Percentiles rank a stretch among this genome's conserved stretches.
Conservation (phyloP, 2,797 vertebrate species). For the Eupleurogrammus muticus region DNA sequence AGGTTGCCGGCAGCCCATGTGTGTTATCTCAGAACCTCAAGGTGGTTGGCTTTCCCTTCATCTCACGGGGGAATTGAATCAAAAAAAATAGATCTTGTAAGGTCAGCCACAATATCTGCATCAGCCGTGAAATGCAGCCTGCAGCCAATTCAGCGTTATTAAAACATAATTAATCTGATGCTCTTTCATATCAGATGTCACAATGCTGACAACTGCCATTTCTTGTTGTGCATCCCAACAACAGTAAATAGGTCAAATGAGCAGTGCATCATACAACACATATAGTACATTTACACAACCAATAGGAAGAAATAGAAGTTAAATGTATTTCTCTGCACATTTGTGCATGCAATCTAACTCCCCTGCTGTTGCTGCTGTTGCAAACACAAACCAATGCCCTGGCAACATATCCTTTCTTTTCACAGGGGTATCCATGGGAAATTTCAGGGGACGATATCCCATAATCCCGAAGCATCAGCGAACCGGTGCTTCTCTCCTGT, state of each 20-base stretch:
- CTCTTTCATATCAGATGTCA: neutral
- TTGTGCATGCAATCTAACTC: neutral
- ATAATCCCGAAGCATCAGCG: slow-evolving; percentile 36
- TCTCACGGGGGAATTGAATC: slow-evolving; percentile 14
- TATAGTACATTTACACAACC: neutral
- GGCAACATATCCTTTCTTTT: slow-evolving; percentile 6
- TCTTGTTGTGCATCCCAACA: neutral
- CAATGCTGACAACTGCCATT: neutral
- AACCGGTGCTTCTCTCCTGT: slow-evolving; percentile 12
- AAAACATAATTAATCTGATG: slow-evolving; percentile 10
- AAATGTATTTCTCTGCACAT: too few relatives aligned
- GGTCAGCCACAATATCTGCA: slow-evolving; percentile 15
- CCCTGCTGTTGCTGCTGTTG: neutral
- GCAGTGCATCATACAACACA: too few relatives aligned
- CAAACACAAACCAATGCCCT: slow-evolving; percentile 37
- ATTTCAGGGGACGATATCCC: slow-evolving; percentile 47
- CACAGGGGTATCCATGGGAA: slow-evolving; percentile 23
- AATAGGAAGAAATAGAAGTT: too few relatives aligned
- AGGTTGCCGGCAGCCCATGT: too few relatives aligned
- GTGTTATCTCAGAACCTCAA: slow-evolving; percentile 33
- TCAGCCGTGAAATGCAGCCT: slow-evolving; percentile 16
- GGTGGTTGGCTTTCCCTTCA: slow-evolving; percentile 16
- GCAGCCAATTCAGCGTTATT: neutral
- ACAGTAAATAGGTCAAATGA: neutral
- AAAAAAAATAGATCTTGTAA: slow-evolving; percentile 15